Evolutionary conservation across 2,113 vertebrate species (phyloP), one percentile per base, ranked within the genome.

Genomic region (Aleadryas rufinucha): DNA sequence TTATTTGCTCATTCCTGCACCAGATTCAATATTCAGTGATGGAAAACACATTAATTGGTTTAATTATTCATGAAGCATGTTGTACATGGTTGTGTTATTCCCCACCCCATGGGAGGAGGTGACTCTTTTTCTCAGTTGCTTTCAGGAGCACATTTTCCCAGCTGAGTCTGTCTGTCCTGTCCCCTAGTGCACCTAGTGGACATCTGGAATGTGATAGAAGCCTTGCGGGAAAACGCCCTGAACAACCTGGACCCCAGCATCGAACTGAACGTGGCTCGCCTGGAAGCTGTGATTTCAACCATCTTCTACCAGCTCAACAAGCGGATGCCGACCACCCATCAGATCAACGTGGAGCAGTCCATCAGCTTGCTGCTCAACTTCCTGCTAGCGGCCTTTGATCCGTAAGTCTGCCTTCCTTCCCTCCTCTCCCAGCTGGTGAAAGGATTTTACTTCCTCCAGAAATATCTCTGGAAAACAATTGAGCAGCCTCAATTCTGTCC

Each of bases 231-330:
- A 97, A 99, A 99, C 2, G 98, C 99, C 17, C 97, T 99, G 85
- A 99, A 99, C 98, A 98, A 98, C 97, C 97, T 99, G 98, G 99
- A 99, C 83, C 98, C 99, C 92, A 99, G 61, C 93, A 97, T 98
- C 2, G 99, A 99, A 80, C 98, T 99, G 95, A 99, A 98, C 1
- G 99, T 99, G 97, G 98, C 99, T 89, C 99, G 99, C 75, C 97
- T 99, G 63, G 99, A 99, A 94, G 99, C 99, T 70, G 99, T 99
- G 72, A 98, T 99, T 65, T 99, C 99, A 81, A 99, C 99, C 10
- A 98, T 99, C 88, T 99, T 99, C 94, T 99, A 99, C 98, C 99
- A 99, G 98, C 99, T 99, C 95, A 99, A 99, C 98, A 99, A 99
- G 94, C 98, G 99, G 65, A 99, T 99, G 98, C 99, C 99, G 4